Percentiles rank a stretch among this genome's conserved stretches.
Evolutionary conservation across 64 coral and sea anemone species (phyloP).

Genomic region (Pachyseris speciosa): DNA sequence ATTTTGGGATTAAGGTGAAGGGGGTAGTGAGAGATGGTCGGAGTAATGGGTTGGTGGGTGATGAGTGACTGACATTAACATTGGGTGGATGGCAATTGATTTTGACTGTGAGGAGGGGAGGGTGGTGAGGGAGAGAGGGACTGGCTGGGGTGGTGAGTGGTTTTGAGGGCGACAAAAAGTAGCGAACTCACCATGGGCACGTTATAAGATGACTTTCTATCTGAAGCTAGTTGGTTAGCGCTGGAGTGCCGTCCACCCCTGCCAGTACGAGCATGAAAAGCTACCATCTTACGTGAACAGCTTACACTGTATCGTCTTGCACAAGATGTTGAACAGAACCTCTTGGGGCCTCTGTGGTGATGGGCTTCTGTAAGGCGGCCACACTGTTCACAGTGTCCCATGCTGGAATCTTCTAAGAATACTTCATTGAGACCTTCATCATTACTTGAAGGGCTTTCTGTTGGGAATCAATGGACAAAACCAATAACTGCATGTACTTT

Average conservation of each 20-base stretch:
- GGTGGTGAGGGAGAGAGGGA: background rate
- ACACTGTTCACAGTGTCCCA: constrained; percentile 90
- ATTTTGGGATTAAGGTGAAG: too few relatives aligned
- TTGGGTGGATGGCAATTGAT: background rate
- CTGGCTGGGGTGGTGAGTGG: constrained; percentile 19
- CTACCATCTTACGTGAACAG: constrained; percentile 95
- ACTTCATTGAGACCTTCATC: constrained; percentile 91
- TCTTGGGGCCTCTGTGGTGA: constrained; percentile 80
- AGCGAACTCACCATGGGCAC: constrained; percentile 56
- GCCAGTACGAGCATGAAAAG: constrained; percentile 76
- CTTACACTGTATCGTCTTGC: constrained; percentile 93
- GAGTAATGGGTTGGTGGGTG: too few relatives aligned
- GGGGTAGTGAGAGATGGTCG: too few relatives aligned
- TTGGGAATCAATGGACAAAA: background rate
- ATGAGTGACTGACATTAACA: too few relatives aligned
- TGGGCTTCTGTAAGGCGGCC: constrained; percentile 71
- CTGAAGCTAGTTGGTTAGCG: constrained; percentile 52
- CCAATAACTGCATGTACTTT: background rate
- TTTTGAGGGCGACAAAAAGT: constrained; percentile 1
- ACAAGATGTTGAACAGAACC: constrained; percentile 96
- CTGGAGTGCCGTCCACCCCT: constrained; percentile 50
- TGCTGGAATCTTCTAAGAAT: constrained; percentile 69
- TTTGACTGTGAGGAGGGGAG: background rate
- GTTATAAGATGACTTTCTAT: constrained; percentile 70
- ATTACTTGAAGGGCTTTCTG: constrained; percentile 82